These are phyloP conservation scores for Drosophila insularis DNA, from an alignment of 1,140 invertebrate species.

Conservation along the genomic window DNA sequence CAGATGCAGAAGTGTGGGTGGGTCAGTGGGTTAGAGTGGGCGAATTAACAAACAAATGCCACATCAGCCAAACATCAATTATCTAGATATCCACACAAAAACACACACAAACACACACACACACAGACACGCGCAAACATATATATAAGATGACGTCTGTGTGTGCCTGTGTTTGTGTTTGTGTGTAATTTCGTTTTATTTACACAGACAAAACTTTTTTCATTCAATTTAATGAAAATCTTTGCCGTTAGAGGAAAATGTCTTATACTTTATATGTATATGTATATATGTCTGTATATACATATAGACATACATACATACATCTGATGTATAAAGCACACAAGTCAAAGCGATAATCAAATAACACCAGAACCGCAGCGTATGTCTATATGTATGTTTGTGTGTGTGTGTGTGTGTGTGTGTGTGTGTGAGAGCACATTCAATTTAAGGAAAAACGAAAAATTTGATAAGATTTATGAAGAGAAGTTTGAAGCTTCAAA, in stretches of 20 bases:
- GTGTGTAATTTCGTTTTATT: constrained; percentile 6
- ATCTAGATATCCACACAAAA: not conserved
- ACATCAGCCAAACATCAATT: constrained; percentile 6
- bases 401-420: not conserved
- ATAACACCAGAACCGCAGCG: constrained; percentile 7
- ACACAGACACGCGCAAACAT: not conserved
- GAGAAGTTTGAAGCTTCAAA: constrained; percentile 21
- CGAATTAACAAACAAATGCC: not conserved
- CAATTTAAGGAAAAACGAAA: constrained; percentile 53
- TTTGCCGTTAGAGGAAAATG: constrained; percentile 1
- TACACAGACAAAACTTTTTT: constrained; percentile 7
- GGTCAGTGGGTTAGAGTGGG: not conserved
- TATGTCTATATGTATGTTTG: constrained; percentile 38
- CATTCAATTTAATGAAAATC: constrained; percentile 11
- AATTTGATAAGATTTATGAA: constrained; percentile 68
- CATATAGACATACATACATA: not conserved
- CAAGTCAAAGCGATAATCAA: constrained; percentile 11
- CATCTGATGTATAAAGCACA: constrained; percentile 2
- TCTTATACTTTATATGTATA: not conserved
- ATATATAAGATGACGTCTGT: not conserved
- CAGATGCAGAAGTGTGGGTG: not conserved
- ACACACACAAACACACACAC: not conserved
- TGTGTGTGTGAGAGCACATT: constrained; percentile 31
- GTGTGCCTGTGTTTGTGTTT: no score
- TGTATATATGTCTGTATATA: not conserved